Evolutionary conservation across 1,140 invertebrate genomes (phyloP).

Genomic region (Eueides isabella): DNA sequence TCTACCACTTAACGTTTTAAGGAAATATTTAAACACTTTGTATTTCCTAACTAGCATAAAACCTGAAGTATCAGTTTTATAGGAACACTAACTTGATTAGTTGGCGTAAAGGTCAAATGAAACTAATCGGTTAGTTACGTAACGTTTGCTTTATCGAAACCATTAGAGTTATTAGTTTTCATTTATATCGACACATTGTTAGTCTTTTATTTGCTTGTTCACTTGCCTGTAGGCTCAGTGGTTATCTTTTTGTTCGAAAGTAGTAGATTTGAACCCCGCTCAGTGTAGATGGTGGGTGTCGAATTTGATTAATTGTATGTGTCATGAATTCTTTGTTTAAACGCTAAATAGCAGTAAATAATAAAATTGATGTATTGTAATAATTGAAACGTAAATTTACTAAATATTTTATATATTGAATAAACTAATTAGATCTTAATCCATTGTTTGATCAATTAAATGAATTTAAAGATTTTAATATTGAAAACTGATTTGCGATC

Average conservation of each 20-base stretch:
- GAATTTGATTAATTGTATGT: too few species aligned
- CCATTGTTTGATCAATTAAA: too few species aligned
- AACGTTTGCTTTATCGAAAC: not conserved
- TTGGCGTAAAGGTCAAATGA: slow-evolving; percentile 1
- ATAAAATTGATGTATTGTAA: too few species aligned
- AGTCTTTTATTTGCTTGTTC: not conserved
- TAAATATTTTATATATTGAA: too few species aligned
- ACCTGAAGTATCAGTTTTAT: not conserved
- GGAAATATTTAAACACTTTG: too few species aligned
- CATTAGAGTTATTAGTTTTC: not conserved
- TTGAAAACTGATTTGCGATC: too few species aligned
- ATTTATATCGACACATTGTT: not conserved
- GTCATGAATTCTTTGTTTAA: not conserved
- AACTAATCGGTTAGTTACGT: slow-evolving; percentile 1
- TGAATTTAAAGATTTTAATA: too few species aligned
- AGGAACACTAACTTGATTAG: not conserved
- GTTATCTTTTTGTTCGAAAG: not conserved
- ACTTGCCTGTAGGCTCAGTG: not conserved
- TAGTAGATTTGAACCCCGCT: not conserved
- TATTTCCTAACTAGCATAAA: too few species aligned
- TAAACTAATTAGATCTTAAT: too few species aligned
- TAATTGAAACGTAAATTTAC: too few species aligned
- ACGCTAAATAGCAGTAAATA: too few species aligned
- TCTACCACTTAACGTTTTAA: too few species aligned
- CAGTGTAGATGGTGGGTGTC: not conserved